Evolutionary conservation across 2,888 invertebrate species (phyloP).

Genomic region (Eumerus sabulonum): DNA sequence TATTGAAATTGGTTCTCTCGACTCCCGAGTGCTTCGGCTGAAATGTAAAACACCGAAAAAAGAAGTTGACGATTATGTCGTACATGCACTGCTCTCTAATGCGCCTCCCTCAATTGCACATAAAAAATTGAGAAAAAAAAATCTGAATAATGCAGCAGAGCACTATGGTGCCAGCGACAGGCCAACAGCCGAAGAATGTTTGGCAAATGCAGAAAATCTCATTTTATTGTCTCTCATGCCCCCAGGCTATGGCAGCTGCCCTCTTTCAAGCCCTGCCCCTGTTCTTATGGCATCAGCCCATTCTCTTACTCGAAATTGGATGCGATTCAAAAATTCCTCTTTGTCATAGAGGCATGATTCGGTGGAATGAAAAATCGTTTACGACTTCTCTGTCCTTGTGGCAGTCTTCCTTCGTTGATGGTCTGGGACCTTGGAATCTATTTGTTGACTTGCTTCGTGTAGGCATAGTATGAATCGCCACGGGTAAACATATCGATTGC

Average conservation of each 20-base stretch:
- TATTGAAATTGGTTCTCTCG: not conserved
- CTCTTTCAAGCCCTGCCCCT: too few relatives aligned
- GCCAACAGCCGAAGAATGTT: constrained; percentile 10
- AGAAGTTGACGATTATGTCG: constrained; percentile 45
- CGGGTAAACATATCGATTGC: constrained; percentile 19
- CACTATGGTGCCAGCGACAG: not conserved
- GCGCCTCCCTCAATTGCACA: constrained; percentile 37
- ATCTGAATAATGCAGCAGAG: constrained; percentile 37
- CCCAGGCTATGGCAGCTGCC: not conserved
- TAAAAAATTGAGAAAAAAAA: constrained; percentile 34
- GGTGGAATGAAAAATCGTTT: constrained; percentile 25
- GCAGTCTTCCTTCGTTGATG: not conserved
- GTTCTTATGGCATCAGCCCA: not conserved
- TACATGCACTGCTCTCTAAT: too few relatives aligned
- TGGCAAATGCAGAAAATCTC: constrained; percentile 7
- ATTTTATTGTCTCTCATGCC: constrained; percentile 24
- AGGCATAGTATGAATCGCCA: not conserved
- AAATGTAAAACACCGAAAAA: constrained; percentile 40
- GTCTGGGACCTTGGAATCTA: constrained; percentile 27
- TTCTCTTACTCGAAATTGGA: constrained; percentile 44
- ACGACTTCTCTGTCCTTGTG: constrained; percentile 17
- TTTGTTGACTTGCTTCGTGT: constrained; percentile 22
- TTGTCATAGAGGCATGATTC: constrained; percentile 28
- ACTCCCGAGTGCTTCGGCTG: not conserved
- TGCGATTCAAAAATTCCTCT: constrained; percentile 63